A percentile compares a stretch with the other conserved stretches of the same genome.
phyloP scores from a whole-genome alignment of 2,888 invertebrate genomes.

The Chymomyza amoena region DNA sequence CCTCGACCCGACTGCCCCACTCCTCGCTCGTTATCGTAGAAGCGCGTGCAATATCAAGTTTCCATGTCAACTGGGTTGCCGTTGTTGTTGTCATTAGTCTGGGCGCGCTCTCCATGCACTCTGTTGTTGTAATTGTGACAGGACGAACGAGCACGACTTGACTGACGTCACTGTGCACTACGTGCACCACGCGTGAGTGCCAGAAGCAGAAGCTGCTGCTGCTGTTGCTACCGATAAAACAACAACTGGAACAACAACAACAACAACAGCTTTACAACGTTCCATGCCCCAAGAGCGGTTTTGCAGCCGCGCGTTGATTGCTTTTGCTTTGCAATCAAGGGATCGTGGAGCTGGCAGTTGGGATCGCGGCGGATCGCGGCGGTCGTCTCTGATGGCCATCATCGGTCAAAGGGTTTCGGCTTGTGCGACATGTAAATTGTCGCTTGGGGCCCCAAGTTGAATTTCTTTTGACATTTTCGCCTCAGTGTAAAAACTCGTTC shows the following conservation, averaged over 20 bases:
- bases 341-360: no score
- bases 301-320: conserved; percentile 77
- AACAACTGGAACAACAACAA: conserved; percentile 38
- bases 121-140: conserved; percentile 73
- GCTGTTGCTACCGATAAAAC: conserved; percentile 75
- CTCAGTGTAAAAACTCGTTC: conserved; percentile 49
- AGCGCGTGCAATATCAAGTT: conserved; percentile 67
- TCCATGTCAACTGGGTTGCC: conserved; percentile 54
- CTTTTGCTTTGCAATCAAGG: conserved; percentile 48
- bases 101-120: conserved; percentile 49
- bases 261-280: background rate
- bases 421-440: conserved; percentile 76
- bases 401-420: conserved; percentile 8
- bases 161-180: background rate
- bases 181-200: conserved; percentile 68
- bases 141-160: conserved; percentile 68
- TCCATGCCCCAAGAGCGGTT: conserved; percentile 9
- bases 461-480: conserved; percentile 3
- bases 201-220: conserved; percentile 69
- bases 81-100: conserved; percentile 62
- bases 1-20: background rate
- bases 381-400: background rate
- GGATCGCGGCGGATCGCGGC: background rate
- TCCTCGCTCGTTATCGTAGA: background rate
- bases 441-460: conserved; percentile 13